A percentile compares a stretch with the other conserved stretches of the same genome.
Conservation (phyloP, 2,888 invertebrate species). For the Rutpela maculata region DNA sequence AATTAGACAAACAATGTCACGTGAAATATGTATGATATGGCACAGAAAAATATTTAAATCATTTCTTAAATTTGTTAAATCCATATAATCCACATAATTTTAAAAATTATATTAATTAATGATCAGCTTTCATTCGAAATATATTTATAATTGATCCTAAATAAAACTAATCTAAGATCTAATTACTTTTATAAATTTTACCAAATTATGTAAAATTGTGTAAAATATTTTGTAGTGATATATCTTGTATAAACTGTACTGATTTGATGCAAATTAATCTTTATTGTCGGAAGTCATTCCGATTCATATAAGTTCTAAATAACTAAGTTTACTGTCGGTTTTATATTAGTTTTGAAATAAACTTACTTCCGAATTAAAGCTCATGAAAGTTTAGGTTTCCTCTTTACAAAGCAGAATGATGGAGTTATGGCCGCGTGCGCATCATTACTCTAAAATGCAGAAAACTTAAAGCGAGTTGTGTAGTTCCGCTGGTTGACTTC, state of each 20-base stretch:
- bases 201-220: too few species aligned
- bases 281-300: not conserved
- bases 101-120: too few species aligned
- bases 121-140: too few species aligned
- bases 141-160: too few species aligned
- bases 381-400: slow-evolving; percentile 45
- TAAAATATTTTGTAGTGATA: not conserved
- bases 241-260: not conserved
- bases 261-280: not conserved
- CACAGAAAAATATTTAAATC: too few species aligned
- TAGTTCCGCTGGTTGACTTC: slow-evolving; percentile 53
- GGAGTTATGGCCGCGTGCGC: slow-evolving; percentile 30
- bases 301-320: not conserved
- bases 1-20: too few species aligned
- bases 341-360: slow-evolving; percentile 3
- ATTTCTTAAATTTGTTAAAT: too few species aligned
- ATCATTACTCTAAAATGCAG: slow-evolving; percentile 52
- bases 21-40: too few species aligned
- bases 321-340: slow-evolving; percentile 1
- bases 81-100: too few species aligned
- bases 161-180: too few species aligned
- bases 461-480: slow-evolving; percentile 50
- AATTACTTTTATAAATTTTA: too few species aligned
- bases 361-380: slow-evolving; percentile 38
- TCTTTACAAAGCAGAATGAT: slow-evolving; percentile 46